Evolutionary conservation across 1,140 invertebrate genomes (phyloP), one percentile per base, ranked within the genome.

Genomic region (Drosophila subobscura): DNA sequence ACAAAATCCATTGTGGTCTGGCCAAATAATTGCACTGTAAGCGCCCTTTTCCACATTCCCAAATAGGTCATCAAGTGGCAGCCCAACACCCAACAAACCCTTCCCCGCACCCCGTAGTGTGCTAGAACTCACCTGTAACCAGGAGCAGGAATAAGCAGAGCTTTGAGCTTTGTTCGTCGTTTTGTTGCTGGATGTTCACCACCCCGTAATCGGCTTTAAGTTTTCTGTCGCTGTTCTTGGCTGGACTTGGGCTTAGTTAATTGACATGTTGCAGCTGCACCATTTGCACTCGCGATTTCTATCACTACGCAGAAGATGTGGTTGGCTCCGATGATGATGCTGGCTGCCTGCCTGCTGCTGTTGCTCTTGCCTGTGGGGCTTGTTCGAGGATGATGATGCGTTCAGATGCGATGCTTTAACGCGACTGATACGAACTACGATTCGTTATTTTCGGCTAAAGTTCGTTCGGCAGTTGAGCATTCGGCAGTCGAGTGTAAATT

Each of bases 371-470:
- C 49, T 37, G 50, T 37, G 50, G 37, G 8, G 5, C 6, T 1
- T 27, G 6, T 10, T 56, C 23, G 14, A 40, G 25, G 60, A 58
- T 67, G 46, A 37, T 72, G 67, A 77, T 67, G 72, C 67, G 77
- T 67, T 49, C 81, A 68, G 72, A 66, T 79, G 76, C 66, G 76
- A 72, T 77, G 81, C 81, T 81, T 73, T 80, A 77, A 71, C 70
- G 73, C 83, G 74, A 85, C 80, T 85, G 77, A 67, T 64, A 53
- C 16, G 41, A 52, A 74, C 53, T 37, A 25, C 27, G 47, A 44
- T 45, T 47, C 49, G 53, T 50, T 55, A 33, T 42, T 54, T 44
- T 67, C 27, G 29, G 47, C 49, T 37, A 10, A 10, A 12, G 40
- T 70, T 79, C 54, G 57, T 40, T 64, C 46, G 54, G 50, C 8